phyloP scores from a whole-genome alignment of 2,888 invertebrate genomes.

The Aricia artaxerxes region DNA sequence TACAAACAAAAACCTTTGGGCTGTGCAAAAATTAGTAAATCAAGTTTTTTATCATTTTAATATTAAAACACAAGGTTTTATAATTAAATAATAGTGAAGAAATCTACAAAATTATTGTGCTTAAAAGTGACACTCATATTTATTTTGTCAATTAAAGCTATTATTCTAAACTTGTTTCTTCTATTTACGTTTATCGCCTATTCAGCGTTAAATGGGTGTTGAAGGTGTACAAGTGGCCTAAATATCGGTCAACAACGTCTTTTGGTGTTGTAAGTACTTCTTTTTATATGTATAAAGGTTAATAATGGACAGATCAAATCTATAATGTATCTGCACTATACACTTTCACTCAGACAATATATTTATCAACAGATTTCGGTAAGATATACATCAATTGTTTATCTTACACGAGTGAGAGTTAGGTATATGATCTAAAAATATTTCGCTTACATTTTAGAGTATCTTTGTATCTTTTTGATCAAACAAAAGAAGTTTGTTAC shows the following conservation, averaged over 20 bases:
- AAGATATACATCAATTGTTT: background rate
- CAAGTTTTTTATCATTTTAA: background rate
- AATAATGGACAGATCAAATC: background rate
- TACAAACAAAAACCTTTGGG: background rate
- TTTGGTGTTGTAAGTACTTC: slow-evolving; percentile 45
- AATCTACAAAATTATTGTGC: background rate
- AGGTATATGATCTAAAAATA: slow-evolving; percentile 7
- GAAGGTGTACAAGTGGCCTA: slow-evolving; percentile 53
- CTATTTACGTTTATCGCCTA: slow-evolving; percentile 36
- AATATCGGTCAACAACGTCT: slow-evolving; percentile 59
- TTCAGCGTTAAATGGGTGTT: slow-evolving; percentile 40
- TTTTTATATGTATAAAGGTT: background rate
- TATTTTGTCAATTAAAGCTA: background rate
- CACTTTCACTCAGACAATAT: slow-evolving; percentile 21
- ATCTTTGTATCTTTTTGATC: slow-evolving; percentile 9
- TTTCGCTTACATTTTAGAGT: background rate
- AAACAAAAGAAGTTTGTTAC: background rate
- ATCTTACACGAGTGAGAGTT: background rate
- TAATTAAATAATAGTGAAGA: background rate
- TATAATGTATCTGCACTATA: background rate
- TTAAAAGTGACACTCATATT: background rate
- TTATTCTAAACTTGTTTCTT: background rate
- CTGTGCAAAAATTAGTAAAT: background rate
- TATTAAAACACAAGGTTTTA: background rate
- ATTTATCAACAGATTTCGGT: slow-evolving; percentile 10